Evolutionary conservation across 2,113 vertebrate species (phyloP), one percentile per base, ranked within the genome.

Genomic region (Colistium nudipinnis): DNA sequence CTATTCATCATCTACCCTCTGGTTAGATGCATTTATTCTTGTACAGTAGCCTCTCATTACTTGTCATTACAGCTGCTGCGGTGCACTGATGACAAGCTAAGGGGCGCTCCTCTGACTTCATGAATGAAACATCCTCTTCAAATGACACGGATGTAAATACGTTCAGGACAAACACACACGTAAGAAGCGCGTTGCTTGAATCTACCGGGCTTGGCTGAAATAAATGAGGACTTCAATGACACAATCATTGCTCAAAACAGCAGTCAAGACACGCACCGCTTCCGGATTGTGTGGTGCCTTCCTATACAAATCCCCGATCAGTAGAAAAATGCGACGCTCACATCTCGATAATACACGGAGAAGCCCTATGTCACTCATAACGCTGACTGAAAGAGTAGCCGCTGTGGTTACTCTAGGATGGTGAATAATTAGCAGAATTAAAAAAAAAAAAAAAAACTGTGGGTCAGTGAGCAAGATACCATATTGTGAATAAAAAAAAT

Each of bases 401-500:
- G 27, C 9, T 33, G 30, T 66, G 33, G 45, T 70, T 47, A 56
- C 22, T 48, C 0, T 22, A 48, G 44, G 51, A 44, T 22, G 3
- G 31, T 20, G 52, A 54, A 33, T 38, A 63, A 63, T 49, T 9
- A 44, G 47, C 27, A 2, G 1, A 43, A 63, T 60, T 30, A 12
- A 20, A 44, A 17, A 28, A 19, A 28, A 73, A 61, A 13, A 33
- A 2, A 59, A 38, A 9, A 63, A n/a, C n/a, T n/a, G n/a, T n/a
- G n/a, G n/a, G n/a, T n/a, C n/a, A n/a, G n/a, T n/a, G n/a, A n/a
- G n/a, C n/a, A n/a, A n/a, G n/a, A n/a, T 48, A 13, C 28, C 68
- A 70, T 13, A 60, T 17, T 47, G 27, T 43, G 30, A 64, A 51
- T 35, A 76, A 79, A 52, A 56, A 56, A 43, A 22, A 27, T 39